These are phyloP conservation scores for Venustoraphidia nigricollis DNA, from an alignment of 2,888 invertebrate genomes.

Conservation along the genomic window DNA sequence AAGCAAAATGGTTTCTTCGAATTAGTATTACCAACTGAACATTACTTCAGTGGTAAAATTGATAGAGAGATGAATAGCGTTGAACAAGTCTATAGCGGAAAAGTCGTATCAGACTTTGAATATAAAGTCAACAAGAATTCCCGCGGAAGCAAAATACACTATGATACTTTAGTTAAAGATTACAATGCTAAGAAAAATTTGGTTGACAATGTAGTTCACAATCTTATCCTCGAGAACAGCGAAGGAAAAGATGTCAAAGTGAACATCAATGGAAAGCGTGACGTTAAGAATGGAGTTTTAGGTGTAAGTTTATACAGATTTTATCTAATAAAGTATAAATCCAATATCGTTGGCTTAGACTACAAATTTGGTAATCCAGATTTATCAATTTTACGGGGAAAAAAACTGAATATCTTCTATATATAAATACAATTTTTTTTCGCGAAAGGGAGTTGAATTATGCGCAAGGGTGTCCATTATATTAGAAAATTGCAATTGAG, in stretches of 20 bases:
- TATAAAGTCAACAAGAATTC: constrained; percentile 28
- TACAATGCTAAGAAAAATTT: constrained; percentile 29
- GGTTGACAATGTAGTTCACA: constrained; percentile 24
- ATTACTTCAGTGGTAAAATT: constrained; percentile 27
- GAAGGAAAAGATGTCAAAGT: constrained; percentile 31
- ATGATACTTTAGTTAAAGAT: constrained; percentile 25
- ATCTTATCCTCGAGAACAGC: constrained; percentile 27
- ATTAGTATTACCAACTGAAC: constrained; percentile 32
- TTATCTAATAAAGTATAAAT: too few species aligned
- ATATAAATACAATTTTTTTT: too few species aligned
- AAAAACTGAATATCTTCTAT: too few species aligned
- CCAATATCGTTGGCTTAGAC: too few species aligned
- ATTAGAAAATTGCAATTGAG: too few species aligned
- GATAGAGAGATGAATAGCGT: constrained; percentile 20
- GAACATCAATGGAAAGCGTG: constrained; percentile 24
- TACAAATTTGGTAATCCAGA: too few species aligned
- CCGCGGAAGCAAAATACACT: constrained; percentile 26
- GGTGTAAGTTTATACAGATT: background rate
- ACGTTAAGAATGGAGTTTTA: constrained; percentile 13
- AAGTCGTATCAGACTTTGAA: constrained; percentile 20
- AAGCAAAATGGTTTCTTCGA: constrained; percentile 30
- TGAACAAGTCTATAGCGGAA: constrained; percentile 19
- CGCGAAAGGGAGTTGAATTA: too few species aligned
- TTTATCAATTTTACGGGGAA: too few species aligned
- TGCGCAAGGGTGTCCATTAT: too few species aligned